Evolutionary conservation across 2,113 vertebrate species (phyloP).

Genomic region (Stomatorhinus ivindoensis): DNA sequence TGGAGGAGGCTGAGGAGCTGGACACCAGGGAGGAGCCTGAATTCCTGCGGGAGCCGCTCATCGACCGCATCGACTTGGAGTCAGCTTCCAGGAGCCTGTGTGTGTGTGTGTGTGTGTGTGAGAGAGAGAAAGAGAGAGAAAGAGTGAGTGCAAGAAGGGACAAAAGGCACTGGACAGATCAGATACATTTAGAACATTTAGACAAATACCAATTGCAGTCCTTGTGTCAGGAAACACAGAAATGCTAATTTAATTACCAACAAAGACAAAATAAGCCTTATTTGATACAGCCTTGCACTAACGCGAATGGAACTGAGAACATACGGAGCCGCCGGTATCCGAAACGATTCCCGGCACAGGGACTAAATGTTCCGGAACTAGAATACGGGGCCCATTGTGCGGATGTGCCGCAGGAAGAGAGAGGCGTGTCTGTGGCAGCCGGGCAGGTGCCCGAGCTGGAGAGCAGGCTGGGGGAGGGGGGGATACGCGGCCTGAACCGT

Average conservation of each 20-base stretch:
- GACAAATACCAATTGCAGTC: neutral
- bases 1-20: constrained; percentile 89
- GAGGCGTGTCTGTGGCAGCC: neutral
- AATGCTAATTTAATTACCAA: neutral
- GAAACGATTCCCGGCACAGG: neutral
- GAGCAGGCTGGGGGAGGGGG: neutral
- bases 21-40: constrained; percentile 87
- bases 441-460: neutral
- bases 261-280: neutral
- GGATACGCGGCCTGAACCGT: neutral
- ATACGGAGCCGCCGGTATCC: neutral
- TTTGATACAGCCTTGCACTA: neutral
- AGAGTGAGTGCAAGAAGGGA: neutral
- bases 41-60: constrained; percentile 85
- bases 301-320: neutral
- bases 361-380: neutral
- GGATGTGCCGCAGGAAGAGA: neutral
- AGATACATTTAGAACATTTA: neutral
- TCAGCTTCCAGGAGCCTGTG: constrained; percentile 87
- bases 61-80: constrained; percentile 89
- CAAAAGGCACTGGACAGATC: neutral
- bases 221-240: neutral
- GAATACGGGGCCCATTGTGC: neutral
- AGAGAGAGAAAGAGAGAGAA: neutral
- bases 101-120: neutral